These are phyloP conservation scores for Drosophila differens DNA, from an alignment of 2,888 invertebrate genomes.

Conservation along the genomic window DNA sequence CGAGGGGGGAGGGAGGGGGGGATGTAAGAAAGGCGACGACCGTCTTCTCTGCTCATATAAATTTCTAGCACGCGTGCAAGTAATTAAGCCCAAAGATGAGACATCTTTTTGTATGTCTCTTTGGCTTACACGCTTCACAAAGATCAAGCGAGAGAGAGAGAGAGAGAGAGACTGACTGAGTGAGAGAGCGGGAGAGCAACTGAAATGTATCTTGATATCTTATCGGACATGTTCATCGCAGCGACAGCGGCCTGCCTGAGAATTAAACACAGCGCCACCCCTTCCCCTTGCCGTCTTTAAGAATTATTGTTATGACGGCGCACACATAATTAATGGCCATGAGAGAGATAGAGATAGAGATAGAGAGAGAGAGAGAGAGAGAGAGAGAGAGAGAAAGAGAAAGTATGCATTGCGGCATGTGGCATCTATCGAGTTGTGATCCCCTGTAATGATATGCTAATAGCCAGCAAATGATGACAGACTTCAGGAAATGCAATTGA, in stretches of 20 bases:
- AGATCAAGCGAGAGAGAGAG: conserved; percentile 22
- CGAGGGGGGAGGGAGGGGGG: neutral
- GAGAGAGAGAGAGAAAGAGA: conserved; percentile 16
- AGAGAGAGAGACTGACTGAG: conserved; percentile 8
- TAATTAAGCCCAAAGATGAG: conserved; percentile 79
- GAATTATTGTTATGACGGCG: conserved; percentile 64
- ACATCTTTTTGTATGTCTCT: conserved; percentile 61
- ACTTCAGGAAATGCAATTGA: conserved; percentile 30
- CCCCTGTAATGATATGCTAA: conserved; percentile 70
- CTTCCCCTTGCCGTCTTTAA: conserved; percentile 20
- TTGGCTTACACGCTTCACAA: conserved; percentile 38
- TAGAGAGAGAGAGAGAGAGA: neutral
- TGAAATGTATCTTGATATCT: conserved; percentile 65
- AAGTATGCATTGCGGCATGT: conserved; percentile 51
- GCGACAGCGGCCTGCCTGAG: conserved; percentile 29
- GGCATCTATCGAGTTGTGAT: conserved; percentile 31
- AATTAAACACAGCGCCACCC: conserved; percentile 28
- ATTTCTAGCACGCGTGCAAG: conserved; percentile 81
- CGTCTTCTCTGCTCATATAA: conserved; percentile 55
- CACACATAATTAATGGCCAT: conserved; percentile 57
- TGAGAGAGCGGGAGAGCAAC: conserved; percentile 4
- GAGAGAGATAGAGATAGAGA: neutral
- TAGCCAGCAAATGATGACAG: conserved; percentile 47
- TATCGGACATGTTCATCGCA: conserved; percentile 71
- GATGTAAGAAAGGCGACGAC: neutral